Conservation (phyloP, 2,797 vertebrate species). For the Cichlasoma orientale region DNA sequence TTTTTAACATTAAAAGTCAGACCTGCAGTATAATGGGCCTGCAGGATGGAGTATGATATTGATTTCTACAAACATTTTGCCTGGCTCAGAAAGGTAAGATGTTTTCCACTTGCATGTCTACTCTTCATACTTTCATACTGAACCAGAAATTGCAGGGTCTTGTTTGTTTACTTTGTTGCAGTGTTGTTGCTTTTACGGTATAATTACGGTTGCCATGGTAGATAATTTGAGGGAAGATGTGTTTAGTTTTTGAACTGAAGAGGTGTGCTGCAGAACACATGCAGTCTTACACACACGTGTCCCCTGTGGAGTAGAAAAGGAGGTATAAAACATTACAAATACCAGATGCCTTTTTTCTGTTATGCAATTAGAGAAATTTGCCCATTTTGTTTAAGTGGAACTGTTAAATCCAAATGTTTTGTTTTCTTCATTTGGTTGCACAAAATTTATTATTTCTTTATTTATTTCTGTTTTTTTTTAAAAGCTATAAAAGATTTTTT, state of each 20-base stretch:
- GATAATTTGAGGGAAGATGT: slow-evolving; percentile 27
- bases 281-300: neutral
- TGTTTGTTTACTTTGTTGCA: slow-evolving; percentile 21
- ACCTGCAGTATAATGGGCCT: slow-evolving; percentile 87
- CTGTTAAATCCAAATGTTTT: neutral
- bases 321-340: neutral
- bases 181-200: slow-evolving; percentile 10
- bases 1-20: slow-evolving; percentile 67
- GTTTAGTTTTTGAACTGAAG: slow-evolving; percentile 36
- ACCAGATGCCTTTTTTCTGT: neutral
- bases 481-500: neutral
- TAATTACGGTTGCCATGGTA: slow-evolving; percentile 39
- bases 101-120: slow-evolving; percentile 53
- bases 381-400: neutral
- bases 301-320: neutral
- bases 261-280: slow-evolving; percentile 19
- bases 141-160: neutral
- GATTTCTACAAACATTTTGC: slow-evolving; percentile 98
- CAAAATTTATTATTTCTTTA: no score
- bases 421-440: no score
- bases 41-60: slow-evolving; percentile 95
- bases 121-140: slow-evolving; percentile 28
- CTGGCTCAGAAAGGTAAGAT: slow-evolving; percentile 96
- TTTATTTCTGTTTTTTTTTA: neutral
- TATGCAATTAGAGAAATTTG: neutral